Conservation (phyloP, 1,140 invertebrate genomes). For the Alviniconcha marisindica region DNA sequence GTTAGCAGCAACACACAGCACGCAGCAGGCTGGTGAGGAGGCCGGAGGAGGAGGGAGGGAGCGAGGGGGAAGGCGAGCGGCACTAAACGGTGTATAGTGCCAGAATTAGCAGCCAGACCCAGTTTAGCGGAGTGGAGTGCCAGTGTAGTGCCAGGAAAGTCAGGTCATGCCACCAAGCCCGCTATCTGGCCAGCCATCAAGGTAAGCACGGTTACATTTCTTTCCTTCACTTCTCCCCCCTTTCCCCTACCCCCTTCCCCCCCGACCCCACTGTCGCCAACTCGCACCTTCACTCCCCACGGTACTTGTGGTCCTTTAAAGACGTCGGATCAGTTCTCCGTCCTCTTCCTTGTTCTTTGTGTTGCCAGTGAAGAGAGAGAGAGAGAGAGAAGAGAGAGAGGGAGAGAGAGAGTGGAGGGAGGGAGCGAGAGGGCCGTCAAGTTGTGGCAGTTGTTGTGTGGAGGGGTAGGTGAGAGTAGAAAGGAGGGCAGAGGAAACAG, state of each 20-base stretch:
- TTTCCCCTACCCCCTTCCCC: neutral
- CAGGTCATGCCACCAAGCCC: neutral
- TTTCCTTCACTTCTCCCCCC: neutral
- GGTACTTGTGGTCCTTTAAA: neutral
- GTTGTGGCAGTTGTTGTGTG: neutral
- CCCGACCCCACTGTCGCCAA: neutral
- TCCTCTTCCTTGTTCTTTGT: neutral
- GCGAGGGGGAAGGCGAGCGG: neutral
- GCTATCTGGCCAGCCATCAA: neutral
- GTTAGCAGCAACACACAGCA: too few relatives aligned
- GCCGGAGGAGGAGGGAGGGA: too few relatives aligned
- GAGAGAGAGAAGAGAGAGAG: neutral
- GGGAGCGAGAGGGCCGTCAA: neutral
- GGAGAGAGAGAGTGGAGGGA: neutral
- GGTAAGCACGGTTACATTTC: neutral
- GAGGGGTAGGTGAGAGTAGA: neutral
- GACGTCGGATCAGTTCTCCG: neutral
- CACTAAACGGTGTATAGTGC: neutral
- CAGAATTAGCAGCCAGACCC: constrained; percentile 21
- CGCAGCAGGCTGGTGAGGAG: too few relatives aligned
- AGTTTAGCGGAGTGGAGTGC: constrained; percentile 12
- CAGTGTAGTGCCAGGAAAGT: neutral
- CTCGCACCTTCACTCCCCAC: neutral
- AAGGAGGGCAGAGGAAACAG: constrained; percentile 26
- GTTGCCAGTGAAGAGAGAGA: neutral